phyloP scores from a whole-genome alignment of 1,140 invertebrate species.

The Cyphomyrmex costatus region DNA sequence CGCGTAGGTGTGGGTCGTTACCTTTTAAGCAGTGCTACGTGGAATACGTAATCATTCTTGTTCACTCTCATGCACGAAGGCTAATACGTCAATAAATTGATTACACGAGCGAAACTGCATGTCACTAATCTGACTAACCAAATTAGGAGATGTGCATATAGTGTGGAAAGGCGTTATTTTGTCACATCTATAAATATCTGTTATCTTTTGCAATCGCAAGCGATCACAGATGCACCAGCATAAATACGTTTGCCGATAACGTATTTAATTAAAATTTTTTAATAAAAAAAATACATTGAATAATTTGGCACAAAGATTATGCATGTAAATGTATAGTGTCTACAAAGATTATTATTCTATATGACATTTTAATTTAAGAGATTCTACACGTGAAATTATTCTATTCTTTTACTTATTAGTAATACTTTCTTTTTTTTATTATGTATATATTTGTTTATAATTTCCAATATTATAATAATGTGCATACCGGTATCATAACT shows the following conservation, averaged over 20 bases:
- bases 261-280: neutral
- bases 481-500: neutral
- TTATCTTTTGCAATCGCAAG: constrained; percentile 63
- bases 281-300: no score
- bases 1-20: constrained; percentile 19
- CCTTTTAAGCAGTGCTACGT: constrained; percentile 25
- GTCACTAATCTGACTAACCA: constrained; percentile 65
- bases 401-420: neutral
- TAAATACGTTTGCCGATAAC: neutral
- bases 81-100: constrained; percentile 70
- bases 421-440: neutral
- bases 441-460: neutral
- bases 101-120: constrained; percentile 64
- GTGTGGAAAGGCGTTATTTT: constrained; percentile 33
- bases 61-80: constrained; percentile 51
- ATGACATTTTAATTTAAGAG: neutral
- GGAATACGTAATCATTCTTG: constrained; percentile 62
- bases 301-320: no score
- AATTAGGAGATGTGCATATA: constrained; percentile 62
- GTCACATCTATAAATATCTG: constrained; percentile 68
- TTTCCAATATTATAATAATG: constrained; percentile 1
- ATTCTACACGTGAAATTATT: neutral
- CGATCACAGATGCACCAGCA: neutral
- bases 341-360: neutral
- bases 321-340: neutral